phyloP scores from a whole-genome alignment of 2,888 invertebrate genomes.

The Itoplectis maculator region DNA sequence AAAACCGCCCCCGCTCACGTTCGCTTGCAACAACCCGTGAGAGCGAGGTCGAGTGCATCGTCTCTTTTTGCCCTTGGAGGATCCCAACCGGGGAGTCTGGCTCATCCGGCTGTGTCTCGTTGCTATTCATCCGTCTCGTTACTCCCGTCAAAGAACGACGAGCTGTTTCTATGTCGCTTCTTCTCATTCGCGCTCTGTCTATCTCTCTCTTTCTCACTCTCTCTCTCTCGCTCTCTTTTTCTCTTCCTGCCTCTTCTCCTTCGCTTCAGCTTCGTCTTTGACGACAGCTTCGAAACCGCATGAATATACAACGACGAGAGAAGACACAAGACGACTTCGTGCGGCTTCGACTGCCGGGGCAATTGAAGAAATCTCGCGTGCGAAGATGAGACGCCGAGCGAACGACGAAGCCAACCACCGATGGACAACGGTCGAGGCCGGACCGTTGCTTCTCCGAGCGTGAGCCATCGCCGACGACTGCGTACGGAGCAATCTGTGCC shows the following conservation, averaged over 20 bases:
- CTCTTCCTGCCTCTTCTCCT: neutral
- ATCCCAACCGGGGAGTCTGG: slow-evolving; percentile 28
- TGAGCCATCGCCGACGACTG: slow-evolving; percentile 16
- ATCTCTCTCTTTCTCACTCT: too few relatives aligned
- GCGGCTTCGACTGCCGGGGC: neutral
- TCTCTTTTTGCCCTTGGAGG: slow-evolving; percentile 45
- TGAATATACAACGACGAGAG: slow-evolving; percentile 5
- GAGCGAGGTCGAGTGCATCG: slow-evolving; percentile 47
- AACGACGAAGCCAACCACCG: neutral
- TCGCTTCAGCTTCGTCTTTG: neutral
- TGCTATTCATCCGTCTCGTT: slow-evolving; percentile 32
- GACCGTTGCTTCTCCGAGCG: slow-evolving; percentile 40
- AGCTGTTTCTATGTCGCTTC: neutral
- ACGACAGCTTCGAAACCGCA: neutral
- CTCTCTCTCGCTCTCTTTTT: neutral
- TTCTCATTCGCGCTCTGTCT: neutral
- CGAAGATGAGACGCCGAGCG: neutral
- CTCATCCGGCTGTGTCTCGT: slow-evolving; percentile 37
- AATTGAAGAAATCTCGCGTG: slow-evolving; percentile 18
- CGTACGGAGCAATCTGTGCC: slow-evolving; percentile 30
- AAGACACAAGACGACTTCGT: neutral
- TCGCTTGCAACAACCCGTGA: slow-evolving; percentile 47
- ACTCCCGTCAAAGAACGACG: slow-evolving; percentile 20
- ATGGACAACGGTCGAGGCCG: slow-evolving; percentile 25
- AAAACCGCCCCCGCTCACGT: slow-evolving; percentile 51